These are phyloP conservation scores for Dinomys branickii DNA, from an alignment of 2,113 vertebrate genomes.

Conservation along the genomic window DNA sequence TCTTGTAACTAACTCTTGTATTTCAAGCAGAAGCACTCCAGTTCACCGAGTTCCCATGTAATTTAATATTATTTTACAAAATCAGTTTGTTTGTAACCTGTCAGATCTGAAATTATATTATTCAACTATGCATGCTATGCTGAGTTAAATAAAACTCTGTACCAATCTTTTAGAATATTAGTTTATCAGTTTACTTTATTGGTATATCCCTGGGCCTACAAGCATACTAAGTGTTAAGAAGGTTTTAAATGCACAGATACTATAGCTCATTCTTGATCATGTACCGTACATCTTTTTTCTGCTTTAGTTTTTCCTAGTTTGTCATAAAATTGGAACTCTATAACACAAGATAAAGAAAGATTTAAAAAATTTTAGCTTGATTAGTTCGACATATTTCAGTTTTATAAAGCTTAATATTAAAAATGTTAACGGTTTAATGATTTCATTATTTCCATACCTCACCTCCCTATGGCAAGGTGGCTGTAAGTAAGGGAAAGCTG, in stretches of 20 bases:
- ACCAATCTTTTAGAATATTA: neutral
- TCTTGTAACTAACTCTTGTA: neutral
- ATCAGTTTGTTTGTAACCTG: conserved; percentile 27
- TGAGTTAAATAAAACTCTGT: conserved; percentile 34
- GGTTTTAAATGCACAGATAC: conserved; percentile 45
- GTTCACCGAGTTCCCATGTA: neutral
- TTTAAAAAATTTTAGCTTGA: neutral
- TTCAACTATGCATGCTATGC: neutral
- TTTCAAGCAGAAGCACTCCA: conserved; percentile 44
- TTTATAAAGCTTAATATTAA: neutral
- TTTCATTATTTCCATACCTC: neutral
- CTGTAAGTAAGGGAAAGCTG: neutral
- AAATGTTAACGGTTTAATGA: neutral
- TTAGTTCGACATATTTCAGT: conserved; percentile 4
- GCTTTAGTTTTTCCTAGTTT: conserved; percentile 17
- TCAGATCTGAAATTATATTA: neutral
- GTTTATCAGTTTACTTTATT: conserved; percentile 5
- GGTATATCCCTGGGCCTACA: neutral
- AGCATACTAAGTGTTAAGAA: neutral
- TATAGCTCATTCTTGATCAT: neutral
- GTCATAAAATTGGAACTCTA: conserved; percentile 10
- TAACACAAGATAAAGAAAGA: neutral
- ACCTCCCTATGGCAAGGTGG: neutral
- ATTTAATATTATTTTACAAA: conserved; percentile 50
- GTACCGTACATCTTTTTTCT: neutral